Evolutionary conservation across 2,888 invertebrate species (phyloP).

Genomic region (Parnassius orleans): DNA sequence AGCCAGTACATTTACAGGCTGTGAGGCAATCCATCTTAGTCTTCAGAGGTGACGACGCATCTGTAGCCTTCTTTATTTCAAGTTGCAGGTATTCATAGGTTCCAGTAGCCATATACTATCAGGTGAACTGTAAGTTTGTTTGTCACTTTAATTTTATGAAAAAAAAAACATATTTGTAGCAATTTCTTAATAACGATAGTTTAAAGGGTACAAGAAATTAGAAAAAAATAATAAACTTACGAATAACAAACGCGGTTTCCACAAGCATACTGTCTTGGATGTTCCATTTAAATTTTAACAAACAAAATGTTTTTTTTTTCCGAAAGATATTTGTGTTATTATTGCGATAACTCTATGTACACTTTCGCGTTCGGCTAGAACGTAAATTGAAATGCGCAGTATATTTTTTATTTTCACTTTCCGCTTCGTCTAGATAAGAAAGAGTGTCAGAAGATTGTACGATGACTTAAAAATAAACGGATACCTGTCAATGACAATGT

Average conservation of each 20-base stretch:
- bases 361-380: slow-evolving; percentile 1
- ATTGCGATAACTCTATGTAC: background rate
- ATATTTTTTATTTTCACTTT: slow-evolving; percentile 10
- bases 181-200: background rate
- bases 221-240: slow-evolving; percentile 11
- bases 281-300: slow-evolving; percentile 19
- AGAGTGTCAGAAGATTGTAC: slow-evolving; percentile 2
- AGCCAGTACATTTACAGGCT: too few relatives aligned
- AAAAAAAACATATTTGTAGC: too few relatives aligned
- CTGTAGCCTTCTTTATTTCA: too few relatives aligned
- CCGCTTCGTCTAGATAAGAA: slow-evolving; percentile 12
- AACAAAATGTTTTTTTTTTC: background rate
- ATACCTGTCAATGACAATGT: slow-evolving; percentile 7
- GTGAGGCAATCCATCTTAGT: too few relatives aligned
- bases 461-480: slow-evolving; percentile 16
- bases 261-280: slow-evolving; percentile 7
- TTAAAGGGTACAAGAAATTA: background rate
- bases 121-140: too few relatives aligned
- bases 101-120: too few relatives aligned
- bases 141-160: too few relatives aligned
- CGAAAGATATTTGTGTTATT: background rate
- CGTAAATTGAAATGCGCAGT: slow-evolving; percentile 7
- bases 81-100: too few relatives aligned
- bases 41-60: too few relatives aligned
- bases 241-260: slow-evolving; percentile 2